Evolutionary conservation across 2,888 invertebrate genomes (phyloP).

Genomic region (Gymnocheta viridis): DNA sequence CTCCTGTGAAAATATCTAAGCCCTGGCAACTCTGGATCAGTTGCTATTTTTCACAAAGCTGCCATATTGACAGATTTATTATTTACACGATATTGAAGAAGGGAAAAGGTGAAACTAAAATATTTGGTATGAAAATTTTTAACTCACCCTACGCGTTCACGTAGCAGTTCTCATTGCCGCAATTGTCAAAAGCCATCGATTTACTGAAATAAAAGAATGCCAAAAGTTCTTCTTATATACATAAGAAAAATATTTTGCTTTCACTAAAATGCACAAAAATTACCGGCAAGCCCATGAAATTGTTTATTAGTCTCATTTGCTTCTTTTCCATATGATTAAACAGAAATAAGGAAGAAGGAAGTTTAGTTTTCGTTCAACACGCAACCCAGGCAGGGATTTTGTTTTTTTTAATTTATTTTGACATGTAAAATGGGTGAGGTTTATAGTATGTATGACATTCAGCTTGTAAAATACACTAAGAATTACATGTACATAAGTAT

Average conservation of each 20-base stretch:
- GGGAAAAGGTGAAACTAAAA: background rate
- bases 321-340: conserved; percentile 8
- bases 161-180: too few species aligned
- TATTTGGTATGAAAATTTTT: too few species aligned
- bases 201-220: background rate
- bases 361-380: conserved; percentile 43
- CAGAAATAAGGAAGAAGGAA: conserved; percentile 43
- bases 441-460: conserved; percentile 12
- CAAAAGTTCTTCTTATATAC: background rate
- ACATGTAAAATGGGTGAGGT: conserved; percentile 56
- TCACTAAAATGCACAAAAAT: background rate
- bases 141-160: too few species aligned
- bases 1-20: too few species aligned
- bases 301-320: background rate
- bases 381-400: conserved; percentile 25
- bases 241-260: background rate
- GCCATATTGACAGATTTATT: background rate
- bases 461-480: background rate
- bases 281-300: conserved; percentile 24
- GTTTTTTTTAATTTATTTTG: background rate
- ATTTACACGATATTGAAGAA: background rate
- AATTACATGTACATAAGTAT: background rate
- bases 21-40: too few species aligned
- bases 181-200: too few species aligned
- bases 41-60: background rate